These are phyloP conservation scores for Tyrannus savana DNA, from an alignment of 2,113 vertebrate species.

Conservation along the genomic window DNA sequence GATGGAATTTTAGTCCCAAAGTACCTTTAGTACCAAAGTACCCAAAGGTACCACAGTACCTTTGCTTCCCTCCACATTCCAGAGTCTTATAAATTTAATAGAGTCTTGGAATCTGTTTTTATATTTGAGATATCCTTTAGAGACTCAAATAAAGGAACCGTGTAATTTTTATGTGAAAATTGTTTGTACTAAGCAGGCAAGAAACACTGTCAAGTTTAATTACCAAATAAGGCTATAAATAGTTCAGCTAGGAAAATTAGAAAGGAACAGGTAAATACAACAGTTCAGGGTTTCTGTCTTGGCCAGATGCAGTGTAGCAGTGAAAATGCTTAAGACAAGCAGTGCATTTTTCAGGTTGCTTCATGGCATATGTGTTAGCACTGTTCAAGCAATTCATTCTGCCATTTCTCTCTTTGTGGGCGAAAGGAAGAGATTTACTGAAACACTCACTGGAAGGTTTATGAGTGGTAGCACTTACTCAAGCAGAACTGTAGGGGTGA, in stretches of 20 bases:
- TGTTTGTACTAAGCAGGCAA: not conserved
- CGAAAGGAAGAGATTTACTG: not conserved
- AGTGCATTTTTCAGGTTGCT: not conserved
- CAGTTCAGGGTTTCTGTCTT: not conserved
- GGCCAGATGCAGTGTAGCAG: not conserved
- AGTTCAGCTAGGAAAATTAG: not conserved
- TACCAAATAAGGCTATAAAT: not conserved
- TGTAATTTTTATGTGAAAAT: not conserved
- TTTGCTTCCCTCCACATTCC: not conserved
- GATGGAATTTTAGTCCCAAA: not conserved
- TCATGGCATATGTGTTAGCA: rapidly evolving
- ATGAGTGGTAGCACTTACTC: not conserved
- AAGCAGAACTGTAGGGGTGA: not conserved
- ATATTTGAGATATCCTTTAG: not conserved
- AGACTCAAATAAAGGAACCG: not conserved
- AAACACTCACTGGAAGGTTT: not conserved
- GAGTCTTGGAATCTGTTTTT: not conserved
- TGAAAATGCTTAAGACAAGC: not conserved
- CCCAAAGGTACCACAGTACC: not conserved
- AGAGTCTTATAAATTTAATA: not conserved
- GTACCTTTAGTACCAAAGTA: not conserved
- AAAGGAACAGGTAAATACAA: not conserved
- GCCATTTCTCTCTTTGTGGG: not conserved
- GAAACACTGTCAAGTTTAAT: not conserved
- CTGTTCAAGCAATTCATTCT: not conserved